phyloP scores from a whole-genome alignment of 2,888 invertebrate genomes.

The Metellina segmentata region DNA sequence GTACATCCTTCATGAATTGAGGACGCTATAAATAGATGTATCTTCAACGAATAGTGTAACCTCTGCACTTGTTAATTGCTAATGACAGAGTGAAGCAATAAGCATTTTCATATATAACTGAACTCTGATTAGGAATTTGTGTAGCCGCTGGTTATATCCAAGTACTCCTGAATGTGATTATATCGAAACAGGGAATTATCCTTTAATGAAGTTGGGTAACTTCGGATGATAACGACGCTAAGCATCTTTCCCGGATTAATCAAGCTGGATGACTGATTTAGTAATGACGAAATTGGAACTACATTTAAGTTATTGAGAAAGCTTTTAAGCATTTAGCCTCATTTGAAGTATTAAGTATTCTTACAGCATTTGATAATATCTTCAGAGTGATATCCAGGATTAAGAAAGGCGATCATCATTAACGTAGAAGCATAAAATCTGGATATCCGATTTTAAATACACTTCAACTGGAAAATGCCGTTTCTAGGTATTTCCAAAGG shows the following conservation, averaged over 20 bases:
- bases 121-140: constrained; percentile 3
- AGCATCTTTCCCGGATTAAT: constrained; percentile 22
- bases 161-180: constrained; percentile 32
- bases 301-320: background rate
- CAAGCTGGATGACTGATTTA: background rate
- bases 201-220: constrained; percentile 33
- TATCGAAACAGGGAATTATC: constrained; percentile 36
- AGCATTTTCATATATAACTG: constrained; percentile 29
- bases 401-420: too few species aligned
- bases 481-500: too few species aligned
- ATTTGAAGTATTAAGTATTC: background rate
- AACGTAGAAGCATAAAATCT: too few species aligned
- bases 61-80: constrained; percentile 9
- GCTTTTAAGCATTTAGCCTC: background rate
- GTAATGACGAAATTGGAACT: background rate
- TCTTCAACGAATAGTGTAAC: constrained; percentile 6
- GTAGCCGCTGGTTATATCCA: background rate
- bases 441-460: too few species aligned
- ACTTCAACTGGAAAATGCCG: too few species aligned
- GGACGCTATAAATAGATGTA: background rate
- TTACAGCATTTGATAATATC: background rate
- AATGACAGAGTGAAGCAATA: constrained; percentile 31
- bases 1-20: too few species aligned
- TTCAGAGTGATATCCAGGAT: too few species aligned
- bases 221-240: constrained; percentile 25